Evolutionary conservation across 1,140 invertebrate species (phyloP), one percentile per base, ranked within the genome.

Genomic region (Eubasilissa regina): DNA sequence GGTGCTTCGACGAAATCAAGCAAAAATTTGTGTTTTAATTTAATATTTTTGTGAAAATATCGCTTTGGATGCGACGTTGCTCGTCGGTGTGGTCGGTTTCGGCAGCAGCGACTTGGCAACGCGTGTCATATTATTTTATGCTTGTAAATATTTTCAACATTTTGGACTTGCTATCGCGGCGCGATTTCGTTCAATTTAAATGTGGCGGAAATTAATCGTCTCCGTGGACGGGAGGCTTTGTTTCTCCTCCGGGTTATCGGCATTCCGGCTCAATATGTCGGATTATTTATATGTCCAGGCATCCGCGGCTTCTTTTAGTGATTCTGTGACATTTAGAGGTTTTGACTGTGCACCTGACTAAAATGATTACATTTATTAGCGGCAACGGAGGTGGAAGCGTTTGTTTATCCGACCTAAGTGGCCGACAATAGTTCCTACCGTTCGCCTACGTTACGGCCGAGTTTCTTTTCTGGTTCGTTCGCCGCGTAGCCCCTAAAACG

Each of bases 61-160:
- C 44, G 25, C 66, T 70, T 53, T 19, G 17, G 64, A 44, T 70
- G 76, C 76, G 66, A 78, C 76, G 76, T 78, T 60, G 76, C 76
- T 66, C 15, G 60, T 68, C 60, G 75, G 44, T 77, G 56, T 64
- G 58, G 56, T 48, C 15, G 60, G 35, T 21, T 58, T 78, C 64
- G 66, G 58, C 47, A 17, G 44, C 17, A 44, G 66, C 84, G 84
- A 88, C 85, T 86, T 87, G 87, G 86, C 87, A 88, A 87, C 86
- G 86, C 84, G 79, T 84, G 84, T 81, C 75, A 77, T 51, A 76
- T 75, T 62, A 68, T 77, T 77, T 62, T 53, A 66, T 58, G 43
- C 25, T 44, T 45, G 72, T 74, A 74, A 74, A 74, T 74, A 74
- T 44, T 73, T 48, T 25, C 15, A 58, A n/a, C 35, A 17, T 44